These are phyloP conservation scores for Pristis pectinata DNA, from an alignment of 2,797 vertebrate species.

Conservation along the genomic window DNA sequence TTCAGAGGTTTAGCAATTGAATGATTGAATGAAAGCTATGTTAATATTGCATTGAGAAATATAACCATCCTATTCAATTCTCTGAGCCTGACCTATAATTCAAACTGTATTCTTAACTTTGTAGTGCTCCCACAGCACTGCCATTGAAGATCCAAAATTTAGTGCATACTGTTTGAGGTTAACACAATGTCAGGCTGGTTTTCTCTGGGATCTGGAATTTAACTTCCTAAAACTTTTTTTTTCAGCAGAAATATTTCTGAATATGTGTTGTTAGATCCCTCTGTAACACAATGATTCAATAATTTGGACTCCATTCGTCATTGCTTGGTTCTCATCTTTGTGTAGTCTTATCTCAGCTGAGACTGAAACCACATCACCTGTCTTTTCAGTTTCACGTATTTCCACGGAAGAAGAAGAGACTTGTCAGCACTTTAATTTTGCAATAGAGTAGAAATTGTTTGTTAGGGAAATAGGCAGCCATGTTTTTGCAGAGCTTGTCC, in stretches of 20 bases:
- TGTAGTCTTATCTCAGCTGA: neutral
- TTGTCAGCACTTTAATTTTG: neutral
- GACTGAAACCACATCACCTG: neutral
- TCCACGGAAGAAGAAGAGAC: neutral
- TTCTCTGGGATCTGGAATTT: too few relatives aligned
- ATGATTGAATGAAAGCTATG: too few relatives aligned
- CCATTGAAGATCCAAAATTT: too few relatives aligned
- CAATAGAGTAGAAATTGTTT: neutral
- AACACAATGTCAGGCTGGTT: too few relatives aligned
- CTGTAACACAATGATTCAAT: neutral
- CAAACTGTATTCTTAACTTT: too few relatives aligned
- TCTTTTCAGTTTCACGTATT: neutral
- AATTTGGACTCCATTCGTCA: neutral
- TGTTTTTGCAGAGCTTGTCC: neutral
- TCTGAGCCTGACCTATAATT: too few relatives aligned
- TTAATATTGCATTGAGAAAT: too few relatives aligned
- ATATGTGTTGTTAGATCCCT: neutral
- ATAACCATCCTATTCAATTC: too few relatives aligned
- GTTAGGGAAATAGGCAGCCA: neutral
- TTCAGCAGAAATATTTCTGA: neutral
- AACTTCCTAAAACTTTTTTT: neutral
- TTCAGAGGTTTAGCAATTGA: too few relatives aligned
- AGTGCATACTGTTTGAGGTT: too few relatives aligned
- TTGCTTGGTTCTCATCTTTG: neutral
- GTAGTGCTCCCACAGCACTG: too few relatives aligned